These are phyloP conservation scores for Chionis minor DNA, from an alignment of 2,113 vertebrate species.

Conservation along the genomic window DNA sequence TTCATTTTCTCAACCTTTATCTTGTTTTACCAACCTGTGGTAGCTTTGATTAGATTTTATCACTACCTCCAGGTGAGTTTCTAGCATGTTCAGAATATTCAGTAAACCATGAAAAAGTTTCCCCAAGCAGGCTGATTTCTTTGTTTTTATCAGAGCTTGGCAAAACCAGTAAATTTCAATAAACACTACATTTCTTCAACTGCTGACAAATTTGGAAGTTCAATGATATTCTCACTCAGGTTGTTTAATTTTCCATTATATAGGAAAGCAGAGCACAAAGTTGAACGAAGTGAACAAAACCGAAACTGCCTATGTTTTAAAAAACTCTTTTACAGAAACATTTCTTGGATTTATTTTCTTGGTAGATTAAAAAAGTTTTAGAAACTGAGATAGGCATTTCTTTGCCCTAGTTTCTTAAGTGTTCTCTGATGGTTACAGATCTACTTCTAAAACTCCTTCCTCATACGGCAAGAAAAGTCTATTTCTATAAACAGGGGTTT, in stretches of 20 bases:
- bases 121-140: neutral
- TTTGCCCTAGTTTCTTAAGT: constrained; percentile 55
- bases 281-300: constrained; percentile 38
- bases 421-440: constrained; percentile 33
- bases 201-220: neutral
- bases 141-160: neutral
- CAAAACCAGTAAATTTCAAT: neutral
- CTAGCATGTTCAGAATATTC: neutral
- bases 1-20: neutral
- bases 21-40: neutral
- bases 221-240: neutral
- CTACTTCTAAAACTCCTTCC: constrained; percentile 4
- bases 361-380: constrained; percentile 56
- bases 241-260: neutral
- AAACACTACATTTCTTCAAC: neutral
- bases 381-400: constrained; percentile 45
- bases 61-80: neutral
- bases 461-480: neutral
- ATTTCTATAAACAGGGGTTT: neutral
- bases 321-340: constrained; percentile 6
- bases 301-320: neutral
- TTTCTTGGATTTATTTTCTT: constrained; percentile 41
- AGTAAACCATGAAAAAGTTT: neutral
- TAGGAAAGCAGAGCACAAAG: constrained; percentile 22
- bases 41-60: neutral